Conservation (phyloP, 1,140 invertebrate genomes). For the Dinothrombium tinctorium region DNA sequence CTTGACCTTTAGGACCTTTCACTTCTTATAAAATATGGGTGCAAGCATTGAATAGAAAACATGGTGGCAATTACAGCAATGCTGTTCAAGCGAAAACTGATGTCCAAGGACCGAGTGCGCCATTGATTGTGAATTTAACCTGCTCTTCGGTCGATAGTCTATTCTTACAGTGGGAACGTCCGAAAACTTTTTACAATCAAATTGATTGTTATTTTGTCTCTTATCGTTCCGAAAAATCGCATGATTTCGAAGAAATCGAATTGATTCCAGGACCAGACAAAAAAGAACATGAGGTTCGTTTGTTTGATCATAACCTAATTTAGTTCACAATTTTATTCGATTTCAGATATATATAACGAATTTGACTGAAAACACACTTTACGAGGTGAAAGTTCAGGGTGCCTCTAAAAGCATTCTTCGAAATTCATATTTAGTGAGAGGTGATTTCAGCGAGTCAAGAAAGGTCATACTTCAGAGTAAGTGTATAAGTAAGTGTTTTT, state of each 20-base stretch:
- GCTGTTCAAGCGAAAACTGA: conserved; percentile 47
- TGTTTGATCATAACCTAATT: neutral
- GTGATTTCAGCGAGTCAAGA: conserved; percentile 34
- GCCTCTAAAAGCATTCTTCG: conserved; percentile 40
- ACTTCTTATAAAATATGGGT: conserved; percentile 65
- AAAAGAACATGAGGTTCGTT: conserved; percentile 21
- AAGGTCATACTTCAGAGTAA: conserved; percentile 38
- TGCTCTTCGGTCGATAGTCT: conserved; percentile 43
- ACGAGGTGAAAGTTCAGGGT: conserved; percentile 44
- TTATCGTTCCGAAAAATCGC: conserved; percentile 30
- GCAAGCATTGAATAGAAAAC: conserved; percentile 43
- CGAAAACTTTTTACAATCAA: conserved; percentile 34
- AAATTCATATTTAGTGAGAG: conserved; percentile 31
- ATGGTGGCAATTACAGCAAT: conserved; percentile 46
- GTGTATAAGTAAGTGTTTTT: conserved; percentile 23
- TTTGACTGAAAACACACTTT: conserved; percentile 42
- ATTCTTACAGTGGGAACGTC: conserved; percentile 52
- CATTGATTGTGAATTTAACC: conserved; percentile 49
- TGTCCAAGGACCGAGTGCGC: conserved; percentile 43
- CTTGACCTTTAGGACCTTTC: conserved; percentile 38
- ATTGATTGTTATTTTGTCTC: conserved; percentile 56
- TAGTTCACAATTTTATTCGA: neutral
- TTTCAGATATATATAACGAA: conserved; percentile 31
- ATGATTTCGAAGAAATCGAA: conserved; percentile 34
- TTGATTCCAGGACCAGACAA: conserved; percentile 27